phyloP scores from a whole-genome alignment of 2,113 vertebrate genomes.

The Synodontis membranacea region DNA sequence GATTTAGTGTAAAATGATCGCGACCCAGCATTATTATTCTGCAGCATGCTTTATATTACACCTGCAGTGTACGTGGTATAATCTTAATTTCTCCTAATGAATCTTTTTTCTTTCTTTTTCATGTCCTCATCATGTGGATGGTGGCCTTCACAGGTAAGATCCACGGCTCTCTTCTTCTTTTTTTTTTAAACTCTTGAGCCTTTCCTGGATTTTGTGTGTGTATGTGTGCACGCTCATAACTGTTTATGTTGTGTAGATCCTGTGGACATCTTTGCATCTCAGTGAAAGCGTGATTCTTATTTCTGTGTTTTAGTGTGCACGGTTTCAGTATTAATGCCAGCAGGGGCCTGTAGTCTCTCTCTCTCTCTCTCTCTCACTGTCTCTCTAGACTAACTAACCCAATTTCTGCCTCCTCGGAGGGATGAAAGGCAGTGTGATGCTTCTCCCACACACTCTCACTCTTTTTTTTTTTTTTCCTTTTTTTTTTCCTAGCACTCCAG shows the following conservation, averaged over 20 bases:
- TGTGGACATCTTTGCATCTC: neutral
- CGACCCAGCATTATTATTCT: neutral
- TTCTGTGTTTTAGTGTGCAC: neutral
- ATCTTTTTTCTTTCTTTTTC: slow-evolving; percentile 5
- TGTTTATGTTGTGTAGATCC: neutral
- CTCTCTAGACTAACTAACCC: slow-evolving; percentile 64
- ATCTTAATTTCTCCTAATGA: neutral
- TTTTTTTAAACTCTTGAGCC: neutral
- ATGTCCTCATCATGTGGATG: slow-evolving; percentile 4
- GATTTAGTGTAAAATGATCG: neutral
- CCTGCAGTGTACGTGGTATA: neutral
- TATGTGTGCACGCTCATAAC: neutral
- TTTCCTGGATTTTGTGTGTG: neutral
- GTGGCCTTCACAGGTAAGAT: slow-evolving; percentile 42
- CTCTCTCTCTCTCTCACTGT: slow-evolving; percentile 26
- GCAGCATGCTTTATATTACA: neutral
- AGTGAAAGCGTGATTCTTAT: neutral
- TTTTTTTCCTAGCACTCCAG: slow-evolving; percentile 41
- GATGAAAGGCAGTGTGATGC: slow-evolving; percentile 44
- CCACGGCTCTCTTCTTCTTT: neutral
- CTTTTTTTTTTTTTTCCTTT: slow-evolving; percentile 45
- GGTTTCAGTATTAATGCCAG: neutral
- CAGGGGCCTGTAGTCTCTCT: slow-evolving; percentile 32
- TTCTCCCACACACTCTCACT: neutral
- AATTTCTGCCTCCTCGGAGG: slow-evolving; percentile 61